Conservation (phyloP, 2,113 vertebrate species). For the Psittacara wagleri region DNA sequence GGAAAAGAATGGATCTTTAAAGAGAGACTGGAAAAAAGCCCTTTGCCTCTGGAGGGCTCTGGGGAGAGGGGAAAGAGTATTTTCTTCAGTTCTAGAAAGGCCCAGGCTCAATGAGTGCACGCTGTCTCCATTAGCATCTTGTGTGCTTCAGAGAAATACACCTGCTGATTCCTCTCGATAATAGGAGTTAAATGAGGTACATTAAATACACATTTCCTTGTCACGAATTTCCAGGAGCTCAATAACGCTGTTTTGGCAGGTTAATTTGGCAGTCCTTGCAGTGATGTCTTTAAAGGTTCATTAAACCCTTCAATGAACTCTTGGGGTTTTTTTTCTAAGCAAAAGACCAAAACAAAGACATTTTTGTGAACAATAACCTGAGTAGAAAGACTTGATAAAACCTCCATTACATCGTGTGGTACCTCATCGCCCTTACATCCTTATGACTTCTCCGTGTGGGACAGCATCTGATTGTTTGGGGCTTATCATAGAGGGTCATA, state of each 20-base stretch:
- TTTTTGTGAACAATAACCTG: background rate
- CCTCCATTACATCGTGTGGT: background rate
- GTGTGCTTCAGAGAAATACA: background rate
- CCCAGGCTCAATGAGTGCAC: background rate
- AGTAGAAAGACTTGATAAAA: background rate
- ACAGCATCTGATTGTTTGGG: background rate
- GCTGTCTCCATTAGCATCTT: background rate
- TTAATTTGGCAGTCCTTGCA: slow-evolving; percentile 6
- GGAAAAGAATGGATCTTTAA: background rate
- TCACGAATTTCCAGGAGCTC: slow-evolving; percentile 10
- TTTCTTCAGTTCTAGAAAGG: background rate
- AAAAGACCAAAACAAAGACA: background rate
- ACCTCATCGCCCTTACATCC: background rate
- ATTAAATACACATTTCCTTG: background rate
- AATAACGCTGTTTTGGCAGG: slow-evolving; percentile 18
- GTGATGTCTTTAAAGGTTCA: background rate
- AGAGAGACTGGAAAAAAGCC: background rate
- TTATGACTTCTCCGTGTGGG: background rate
- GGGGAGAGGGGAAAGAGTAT: background rate
- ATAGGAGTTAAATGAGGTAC: background rate
- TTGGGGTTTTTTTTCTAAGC: background rate
- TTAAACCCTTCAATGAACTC: background rate
- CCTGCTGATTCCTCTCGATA: slow-evolving; percentile 32
- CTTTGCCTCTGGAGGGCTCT: background rate
- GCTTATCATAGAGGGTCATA: background rate